Evolutionary conservation across 2,888 invertebrate species (phyloP), one percentile per base, ranked within the genome.

Genomic region (Hirtodrosophila duncani): DNA sequence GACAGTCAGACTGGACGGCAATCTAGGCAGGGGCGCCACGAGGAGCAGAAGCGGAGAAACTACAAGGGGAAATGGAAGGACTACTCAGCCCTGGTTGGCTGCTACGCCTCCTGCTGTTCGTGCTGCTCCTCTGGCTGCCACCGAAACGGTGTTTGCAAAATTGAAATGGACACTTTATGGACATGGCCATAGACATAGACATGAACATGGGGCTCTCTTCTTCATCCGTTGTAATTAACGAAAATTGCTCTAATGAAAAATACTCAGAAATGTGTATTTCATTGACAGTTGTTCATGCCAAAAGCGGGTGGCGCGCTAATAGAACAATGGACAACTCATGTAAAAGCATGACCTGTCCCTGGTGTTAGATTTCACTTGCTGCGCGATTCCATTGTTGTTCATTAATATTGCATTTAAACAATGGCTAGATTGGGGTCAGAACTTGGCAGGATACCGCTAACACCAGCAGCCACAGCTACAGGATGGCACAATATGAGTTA

Each of bases 231-330:
- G 65, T 55, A 68, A 68, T 68, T 68, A 69, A 69, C 55, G 33
- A 53, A 60, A 66, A 66, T 46, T 60, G 48, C 53, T 60, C 60
- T 55, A 75, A 75, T 68, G 60, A 67, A 70, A 78, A 75, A 71
- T 53, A 38, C 63, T 58, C 42, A 9, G 20, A 53, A 33, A 45
- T 23, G 30, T 42, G 18, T 17, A 33, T 44, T 43, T 34, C 45
- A 49, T 17, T 49, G 45, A 36, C 57, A 58, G 39, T 11, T 27
- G 14, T 7, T 27, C 33, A 26, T 27, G 17, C 17, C 6, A 33
- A 30, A 14, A 31, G 17, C 3, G 6, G 16, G n/a, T 2, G 8
- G 4, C n/a, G 3, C n/a, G 13, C 16, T n/a, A 3, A 8, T 3
- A 27, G 23, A 5, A 26, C 39, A 31, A n/a, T n/a, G n/a, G n/a